Evolutionary conservation across 2,888 invertebrate species (phyloP), one percentile per base, ranked within the genome.

Genomic region (Aporophyla lueneburgensis): DNA sequence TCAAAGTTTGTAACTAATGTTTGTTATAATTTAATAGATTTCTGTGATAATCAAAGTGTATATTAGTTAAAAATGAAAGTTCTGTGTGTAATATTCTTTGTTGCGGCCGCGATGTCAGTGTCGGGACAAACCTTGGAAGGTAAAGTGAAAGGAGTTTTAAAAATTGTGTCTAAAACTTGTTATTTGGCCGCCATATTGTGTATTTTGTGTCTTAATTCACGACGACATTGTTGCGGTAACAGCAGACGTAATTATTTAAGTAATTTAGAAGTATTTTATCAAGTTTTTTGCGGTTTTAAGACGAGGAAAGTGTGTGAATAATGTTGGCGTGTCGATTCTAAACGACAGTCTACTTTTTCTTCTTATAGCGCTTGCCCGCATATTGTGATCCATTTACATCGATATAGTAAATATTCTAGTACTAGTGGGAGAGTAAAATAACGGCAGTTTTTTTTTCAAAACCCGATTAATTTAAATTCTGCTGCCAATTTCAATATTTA

Each of bases 81-180:
- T 91, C 88, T 94, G 69, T 90, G 74, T 73, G 49, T 92, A 83
- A 86, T 90, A 88, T 87, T 93, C 59, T 81, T 90, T 84, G 86
- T 92, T 81, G 86, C 90, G 80, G 85, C 90, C 46, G 89, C 93
- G 89, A 91, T 92, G 71, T 91, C 93, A 77, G 87, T 93, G 86
- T 92, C 93, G 80, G 95, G 94, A 72, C 95, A 95, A 88, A 94
- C 95, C 93, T 95, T 95, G 94, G 92, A 93, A 74, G 96, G 96
- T 96, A 84, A 96, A 96, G 96, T 95, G 95, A 96, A 95, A 95
- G 95, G 95, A 71, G 89, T 89, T 92, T 91, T 91, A 83, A 27
- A 87, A 81, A 69, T 74, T 73, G 75, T 78, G 76, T 75, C 75
- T 74, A 74, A 71, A 80, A 81, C 85, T 71, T 56, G 89, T 82